Evolutionary conservation across 37 sponge, comb jelly and placozoan species (phyloP), one percentile per base, ranked within the genome.

Genomic region (Ephydatia muelleri): DNA sequence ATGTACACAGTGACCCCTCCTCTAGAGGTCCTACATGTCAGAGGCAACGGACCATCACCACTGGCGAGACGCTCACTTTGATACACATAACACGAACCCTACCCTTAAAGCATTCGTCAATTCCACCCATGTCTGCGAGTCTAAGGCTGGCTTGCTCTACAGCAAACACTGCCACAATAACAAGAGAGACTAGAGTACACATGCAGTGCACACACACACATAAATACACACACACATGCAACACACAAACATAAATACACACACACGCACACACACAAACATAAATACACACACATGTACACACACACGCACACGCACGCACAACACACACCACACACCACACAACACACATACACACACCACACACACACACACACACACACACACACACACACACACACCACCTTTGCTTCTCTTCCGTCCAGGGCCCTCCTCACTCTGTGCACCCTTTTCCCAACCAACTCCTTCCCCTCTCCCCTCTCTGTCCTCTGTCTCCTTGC

Each of bases 61-160:
- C 37, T 47, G 43, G 33, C 29, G n/a, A 27, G 40, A 6, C 67
- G 43, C 27, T 49, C 38, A 38, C 6, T 32, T 38, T 39, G 26
- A 74, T 34, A 25, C 3, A 2, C 3, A 57, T n/a, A 5, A 48
- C 36, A 5, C 13, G 67, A 65, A 23, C 48, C 74, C 1, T 36
- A 84, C 84, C 82, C 82, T 84, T 74, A 23, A 91, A 38, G 32
- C 68, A 64, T 30, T 33, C 31, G 4, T 88, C 88, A 72, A 75
- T 83, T 3, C 94, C 94, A 21, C 94, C 94, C 29, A 94, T 73
- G 31, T 94, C 88, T 5, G 82, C 81, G 68, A 94, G 88, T 0
- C 74, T 43, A 1, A 90, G 80, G 5, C 67, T 40, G 0, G 94
- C 85, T 30, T 72, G 77, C 30, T 69, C 31, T 21, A 90, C 84